Evolutionary conservation across 2,113 vertebrate species (phyloP), one percentile per base, ranked within the genome.

Genomic region (Gavialis gangeticus): DNA sequence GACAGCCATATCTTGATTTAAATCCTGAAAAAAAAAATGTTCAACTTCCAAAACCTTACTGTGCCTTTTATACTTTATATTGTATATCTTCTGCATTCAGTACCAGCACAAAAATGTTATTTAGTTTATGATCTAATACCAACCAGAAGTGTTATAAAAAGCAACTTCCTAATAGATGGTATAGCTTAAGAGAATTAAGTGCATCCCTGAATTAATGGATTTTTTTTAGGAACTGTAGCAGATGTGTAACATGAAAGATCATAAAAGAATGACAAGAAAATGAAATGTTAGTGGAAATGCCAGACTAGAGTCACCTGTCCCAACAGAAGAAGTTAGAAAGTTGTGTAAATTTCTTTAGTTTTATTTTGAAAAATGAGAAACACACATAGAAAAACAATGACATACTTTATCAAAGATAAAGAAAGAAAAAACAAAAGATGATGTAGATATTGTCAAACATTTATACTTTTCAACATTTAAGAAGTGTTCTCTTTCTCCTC

Each of bases 401-500:
- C 4, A 13, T 58, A 77, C 64, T 67, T 73, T 30, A 86, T 25
- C 2, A 56, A 85, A 93, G 84, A 77, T 63, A 90, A 91, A 6
- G 2, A 0, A 66, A 87, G 84, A 10, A 64, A 94, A 75, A 88
- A 2, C 5, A 84, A 34, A 87, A 16, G 28, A 79, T 83, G 80
- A 96, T 73, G 12, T 11, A 77, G 46, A 92, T 46, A 46, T 56
- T 67, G 93, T 75, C 24, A 77, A 95, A 90, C 27, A 79, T 12
- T 24, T 12, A 76, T 25, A 88, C 9, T 75, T 59, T 56, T 8
- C 82, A 93, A 83, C 67, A 95, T 25, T 75, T 79, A 95, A 90
- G 75, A 88, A 85, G 95, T 10, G 4, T 96, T 96, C 92, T 95
- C 84, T 97, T 97, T 96, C 97, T 98, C 98, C 97, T 98, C 97